Evolutionary conservation across 2,113 vertebrate species (phyloP).

Genomic region (Aramus guarauna): DNA sequence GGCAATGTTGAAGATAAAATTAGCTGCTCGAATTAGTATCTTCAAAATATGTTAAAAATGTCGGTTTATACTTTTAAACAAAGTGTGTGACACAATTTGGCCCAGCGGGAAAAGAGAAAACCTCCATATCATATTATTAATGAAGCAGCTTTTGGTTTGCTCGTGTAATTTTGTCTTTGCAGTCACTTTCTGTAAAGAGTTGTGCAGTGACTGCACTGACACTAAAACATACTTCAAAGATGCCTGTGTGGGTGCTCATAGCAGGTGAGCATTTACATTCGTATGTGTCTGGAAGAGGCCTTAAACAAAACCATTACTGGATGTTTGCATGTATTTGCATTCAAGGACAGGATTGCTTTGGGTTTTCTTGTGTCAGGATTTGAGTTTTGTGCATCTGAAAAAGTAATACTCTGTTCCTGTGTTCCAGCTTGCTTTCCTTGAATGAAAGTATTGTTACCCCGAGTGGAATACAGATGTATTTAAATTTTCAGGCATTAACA

Average conservation of each 20-base stretch:
- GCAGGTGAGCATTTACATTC: background rate
- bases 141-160: background rate
- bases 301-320: background rate
- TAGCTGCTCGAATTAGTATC: background rate
- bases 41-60: background rate
- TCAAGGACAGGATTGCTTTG: background rate
- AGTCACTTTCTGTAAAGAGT: background rate
- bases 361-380: background rate
- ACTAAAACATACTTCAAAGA: background rate
- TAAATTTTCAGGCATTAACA: slow-evolving; percentile 2
- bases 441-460: background rate
- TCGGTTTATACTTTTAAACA: background rate
- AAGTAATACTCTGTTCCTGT: background rate
- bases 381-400: background rate
- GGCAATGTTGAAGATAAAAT: background rate
- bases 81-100: background rate
- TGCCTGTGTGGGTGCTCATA: background rate
- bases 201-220: background rate
- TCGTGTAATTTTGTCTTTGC: background rate
- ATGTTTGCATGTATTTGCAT: background rate
- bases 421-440: background rate
- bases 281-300: background rate
- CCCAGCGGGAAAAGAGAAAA: background rate
- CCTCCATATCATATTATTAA: background rate
- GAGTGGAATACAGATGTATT: background rate